These are phyloP conservation scores for Trichogramma pretiosum DNA, from an alignment of 1,140 invertebrate genomes.

Conservation along the genomic window DNA sequence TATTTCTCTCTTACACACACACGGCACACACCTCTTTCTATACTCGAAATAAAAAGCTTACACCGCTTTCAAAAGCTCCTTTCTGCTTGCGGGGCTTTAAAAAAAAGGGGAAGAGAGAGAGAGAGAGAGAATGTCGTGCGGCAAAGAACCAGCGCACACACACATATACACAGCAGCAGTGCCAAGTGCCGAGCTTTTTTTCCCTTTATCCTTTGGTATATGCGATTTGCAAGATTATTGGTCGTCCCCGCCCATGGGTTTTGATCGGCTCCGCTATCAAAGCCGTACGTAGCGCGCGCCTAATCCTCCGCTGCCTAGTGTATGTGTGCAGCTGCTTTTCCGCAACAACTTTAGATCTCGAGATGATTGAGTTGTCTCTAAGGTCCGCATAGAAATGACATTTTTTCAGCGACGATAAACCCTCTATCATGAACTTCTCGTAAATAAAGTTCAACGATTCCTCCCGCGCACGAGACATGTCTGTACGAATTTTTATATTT, in stretches of 20 bases:
- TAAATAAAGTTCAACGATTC: conserved; percentile 6
- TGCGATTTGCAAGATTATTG: conserved; percentile 1
- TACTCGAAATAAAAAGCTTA: neutral
- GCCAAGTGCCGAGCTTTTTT: no score
- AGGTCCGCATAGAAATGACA: conserved; percentile 10
- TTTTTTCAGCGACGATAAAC: neutral
- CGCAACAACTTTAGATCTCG: conserved; percentile 10
- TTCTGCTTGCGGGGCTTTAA: neutral
- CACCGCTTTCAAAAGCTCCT: neutral
- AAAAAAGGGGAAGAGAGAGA: neutral
- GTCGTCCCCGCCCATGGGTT: conserved; percentile 1
- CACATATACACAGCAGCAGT: no score
- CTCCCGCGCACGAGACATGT: no score
- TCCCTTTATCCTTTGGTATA: neutral
- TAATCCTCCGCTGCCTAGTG: no score
- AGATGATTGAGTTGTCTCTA: conserved; percentile 11
- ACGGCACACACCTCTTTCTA: neutral
- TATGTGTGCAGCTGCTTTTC: no score
- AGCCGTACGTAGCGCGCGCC: conserved; percentile 5
- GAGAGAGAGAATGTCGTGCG: neutral
- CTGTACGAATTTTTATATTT: no score
- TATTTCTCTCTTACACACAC: no score
- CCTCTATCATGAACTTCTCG: neutral
- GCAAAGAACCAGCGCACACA: no score
- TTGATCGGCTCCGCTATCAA: neutral